These are phyloP conservation scores for Microcaecilia unicolor DNA, from an alignment of 2,797 vertebrate species.

Conservation along the genomic window DNA sequence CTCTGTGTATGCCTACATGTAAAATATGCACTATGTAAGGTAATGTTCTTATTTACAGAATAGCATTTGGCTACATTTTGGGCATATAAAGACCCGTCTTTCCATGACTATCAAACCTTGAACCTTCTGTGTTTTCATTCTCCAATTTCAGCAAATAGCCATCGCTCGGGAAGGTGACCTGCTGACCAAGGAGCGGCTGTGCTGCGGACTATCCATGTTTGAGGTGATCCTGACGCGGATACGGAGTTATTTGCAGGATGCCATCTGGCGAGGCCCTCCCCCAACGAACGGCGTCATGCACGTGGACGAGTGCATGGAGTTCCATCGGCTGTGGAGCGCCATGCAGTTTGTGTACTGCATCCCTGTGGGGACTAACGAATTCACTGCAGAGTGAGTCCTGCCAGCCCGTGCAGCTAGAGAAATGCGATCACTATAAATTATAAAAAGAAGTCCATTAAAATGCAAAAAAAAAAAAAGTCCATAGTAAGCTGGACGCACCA, in stretches of 20 bases:
- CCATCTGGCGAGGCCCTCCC: constrained; percentile 90
- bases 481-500: too few relatives aligned
- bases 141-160: constrained; percentile 93
- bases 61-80: too few relatives aligned
- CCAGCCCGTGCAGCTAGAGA: too few relatives aligned
- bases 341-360: constrained; percentile 99
- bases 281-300: constrained; percentile 97
- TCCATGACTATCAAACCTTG: too few relatives aligned
- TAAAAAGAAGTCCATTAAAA: too few relatives aligned
- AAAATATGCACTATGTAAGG: too few relatives aligned
- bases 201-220: constrained; percentile 98
- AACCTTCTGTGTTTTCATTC: too few relatives aligned
- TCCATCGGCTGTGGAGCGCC: constrained; percentile 96
- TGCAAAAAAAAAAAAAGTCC: too few relatives aligned
- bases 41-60: too few relatives aligned
- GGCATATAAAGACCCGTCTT: too few relatives aligned
- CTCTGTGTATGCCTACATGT: too few relatives aligned
- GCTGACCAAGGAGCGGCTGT: constrained; percentile 95
- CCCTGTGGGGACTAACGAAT: constrained; percentile 94
- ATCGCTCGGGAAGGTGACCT: constrained; percentile 95
- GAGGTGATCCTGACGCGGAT: constrained; percentile 95
- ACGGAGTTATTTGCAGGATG: constrained; percentile 91
- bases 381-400: constrained; percentile 87
- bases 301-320: constrained; percentile 94
- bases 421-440: too few relatives aligned